Evolutionary conservation across 2,113 vertebrate species (phyloP), one percentile per base, ranked within the genome.

Genomic region (Oceanodroma tethys): DNA sequence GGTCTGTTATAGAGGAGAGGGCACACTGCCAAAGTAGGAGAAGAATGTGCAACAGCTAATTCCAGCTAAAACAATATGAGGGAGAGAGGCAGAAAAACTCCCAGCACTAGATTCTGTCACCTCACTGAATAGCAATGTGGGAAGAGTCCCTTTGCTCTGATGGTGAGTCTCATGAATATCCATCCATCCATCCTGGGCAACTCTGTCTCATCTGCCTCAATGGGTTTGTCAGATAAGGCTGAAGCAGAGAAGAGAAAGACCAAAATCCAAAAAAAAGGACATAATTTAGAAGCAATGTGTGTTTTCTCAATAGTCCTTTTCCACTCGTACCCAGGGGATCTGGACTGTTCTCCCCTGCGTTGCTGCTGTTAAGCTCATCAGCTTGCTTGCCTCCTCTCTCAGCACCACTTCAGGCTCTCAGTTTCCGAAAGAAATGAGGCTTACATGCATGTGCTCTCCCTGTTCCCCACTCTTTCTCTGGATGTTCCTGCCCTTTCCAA

Each of bases 31-130:
- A 95, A 27, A 87, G 58, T 43, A 1, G 1, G 68, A 81, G 32
- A 96, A 83, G 94, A 96, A 91, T 95, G 93, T 80, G 76, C 84
- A 87, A 75, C 93, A 85, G 73, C 92, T 94, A 91, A 95, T 85
- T 96, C 89, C 81, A 65, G 42, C 48, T 89, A 76, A 85, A 96
- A 93, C 75, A 95, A 95, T 89, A 81, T 22, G 30, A 93, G 38
- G 21, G 75, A 85, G 48, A 62, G 71, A 53, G 62, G 55, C 78
- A 83, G 59, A 86, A 93, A 92, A 93, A 8, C 73, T 90, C 55
- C 18, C n/a, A 75, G 72, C 14, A 10, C 36, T n/a, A 42, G 65
- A 72, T 81, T 91, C 60, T 80, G 60, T 81, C 83, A 50, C 87
- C 48, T 81, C 73, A 52, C 36, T 58, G 80, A 75, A 26, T 3